These are phyloP conservation scores for Bradysia coprophila DNA, from an alignment of 1,140 invertebrate species.

Conservation along the genomic window DNA sequence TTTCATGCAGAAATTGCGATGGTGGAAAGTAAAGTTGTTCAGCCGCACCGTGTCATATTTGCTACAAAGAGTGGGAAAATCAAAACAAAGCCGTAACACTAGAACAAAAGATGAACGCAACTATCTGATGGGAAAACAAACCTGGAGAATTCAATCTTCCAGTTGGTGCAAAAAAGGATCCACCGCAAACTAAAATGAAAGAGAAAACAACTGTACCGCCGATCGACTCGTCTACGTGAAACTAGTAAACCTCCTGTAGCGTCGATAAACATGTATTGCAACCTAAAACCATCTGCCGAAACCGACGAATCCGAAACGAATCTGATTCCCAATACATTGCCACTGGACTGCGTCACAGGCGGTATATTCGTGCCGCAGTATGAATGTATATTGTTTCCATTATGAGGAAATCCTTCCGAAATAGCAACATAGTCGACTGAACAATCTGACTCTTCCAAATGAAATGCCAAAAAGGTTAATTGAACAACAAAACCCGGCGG, in stretches of 20 bases:
- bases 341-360: constrained; percentile 43
- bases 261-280: constrained; percentile 49
- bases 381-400: constrained; percentile 24
- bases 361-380: constrained; percentile 52
- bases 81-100: no score
- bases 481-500: constrained; percentile 46
- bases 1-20: no score
- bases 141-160: constrained; percentile 24
- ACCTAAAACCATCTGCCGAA: constrained; percentile 43
- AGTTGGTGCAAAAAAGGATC: constrained; percentile 38
- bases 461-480: constrained; percentile 53
- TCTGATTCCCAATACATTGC: constrained; percentile 43
- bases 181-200: constrained; percentile 46
- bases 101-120: no score
- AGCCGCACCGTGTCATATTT: no score
- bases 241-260: constrained; percentile 27
- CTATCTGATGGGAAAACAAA: no score
- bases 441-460: constrained; percentile 45
- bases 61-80: no score
- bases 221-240: neutral
- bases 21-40: no score
- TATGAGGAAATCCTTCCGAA: constrained; percentile 34
- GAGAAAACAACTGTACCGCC: constrained; percentile 1
- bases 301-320: constrained; percentile 44
- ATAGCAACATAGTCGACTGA: constrained; percentile 49